A percentile compares a stretch with the other conserved stretches of the same genome.
These are phyloP conservation scores for Cydia pomonella DNA, from an alignment of 1,140 invertebrate species.

Conservation along the genomic window DNA sequence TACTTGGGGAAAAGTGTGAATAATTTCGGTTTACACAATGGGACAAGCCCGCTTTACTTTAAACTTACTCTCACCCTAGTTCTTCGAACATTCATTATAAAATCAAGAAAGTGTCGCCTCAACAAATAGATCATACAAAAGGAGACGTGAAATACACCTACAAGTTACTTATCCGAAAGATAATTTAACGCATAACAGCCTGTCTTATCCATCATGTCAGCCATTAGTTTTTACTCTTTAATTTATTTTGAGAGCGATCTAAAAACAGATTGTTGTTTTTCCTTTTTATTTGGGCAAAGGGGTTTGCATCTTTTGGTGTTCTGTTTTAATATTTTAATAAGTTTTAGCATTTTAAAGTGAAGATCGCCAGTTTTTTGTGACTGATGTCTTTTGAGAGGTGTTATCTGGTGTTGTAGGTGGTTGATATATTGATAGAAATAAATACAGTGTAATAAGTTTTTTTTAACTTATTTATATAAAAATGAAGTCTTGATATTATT, in stretches of 20 bases:
- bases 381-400: no score
- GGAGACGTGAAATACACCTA: slow-evolving; percentile 33
- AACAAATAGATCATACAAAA: slow-evolving; percentile 36
- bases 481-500: no score
- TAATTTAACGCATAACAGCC: slow-evolving; percentile 47
- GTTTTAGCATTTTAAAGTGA: neutral
- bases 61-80: neutral
- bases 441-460: no score
- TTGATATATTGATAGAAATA: no score
- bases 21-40: no score
- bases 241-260: slow-evolving; percentile 49
- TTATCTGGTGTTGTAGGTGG: no score
- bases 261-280: neutral
- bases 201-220: slow-evolving; percentile 38
- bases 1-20: no score
- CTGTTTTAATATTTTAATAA: slow-evolving; percentile 6
- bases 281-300: neutral
- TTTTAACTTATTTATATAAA: no score
- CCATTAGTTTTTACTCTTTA: slow-evolving; percentile 52
- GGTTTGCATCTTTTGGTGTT: neutral
- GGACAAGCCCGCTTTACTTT: neutral
- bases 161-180: slow-evolving; percentile 37
- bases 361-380: no score
- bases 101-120: neutral
- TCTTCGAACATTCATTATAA: neutral